phyloP scores from a whole-genome alignment of 35 echinoderm and acorn worm species.

The Amphiura filiformis region DNA sequence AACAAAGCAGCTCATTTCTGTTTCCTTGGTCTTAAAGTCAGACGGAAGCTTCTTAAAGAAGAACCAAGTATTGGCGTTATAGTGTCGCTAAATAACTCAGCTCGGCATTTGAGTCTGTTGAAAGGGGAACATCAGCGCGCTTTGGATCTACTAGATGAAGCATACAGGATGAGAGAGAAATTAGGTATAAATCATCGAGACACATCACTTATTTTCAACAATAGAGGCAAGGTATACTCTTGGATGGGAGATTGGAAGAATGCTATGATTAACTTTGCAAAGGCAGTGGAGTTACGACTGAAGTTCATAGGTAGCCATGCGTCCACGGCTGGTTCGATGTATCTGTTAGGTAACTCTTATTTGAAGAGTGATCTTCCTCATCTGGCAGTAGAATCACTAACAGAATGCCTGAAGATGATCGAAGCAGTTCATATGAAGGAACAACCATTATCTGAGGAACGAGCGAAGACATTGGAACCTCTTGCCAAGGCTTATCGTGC shows the following conservation, averaged over 20 bases:
- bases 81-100: slow-evolving; percentile 27
- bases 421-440: neutral
- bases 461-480: slow-evolving; percentile 12
- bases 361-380: neutral
- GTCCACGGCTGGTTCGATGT: slow-evolving; percentile 21
- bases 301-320: neutral
- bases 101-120: neutral
- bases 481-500: slow-evolving; percentile 2
- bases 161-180: slow-evolving; percentile 20
- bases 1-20: neutral
- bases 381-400: slow-evolving; percentile 1
- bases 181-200: slow-evolving; percentile 29
- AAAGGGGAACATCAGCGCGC: neutral
- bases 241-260: neutral
- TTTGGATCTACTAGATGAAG: slow-evolving; percentile 21
- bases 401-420: neutral
- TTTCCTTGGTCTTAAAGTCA: neutral
- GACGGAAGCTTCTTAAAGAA: slow-evolving; percentile 15
- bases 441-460: slow-evolving; percentile 4
- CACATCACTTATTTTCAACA: slow-evolving; percentile 32
- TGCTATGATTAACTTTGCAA: slow-evolving; percentile 2
- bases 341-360: slow-evolving; percentile 19
- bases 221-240: slow-evolving; percentile 29
- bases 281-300: neutral
- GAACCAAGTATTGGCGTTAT: neutral